Evolutionary conservation across 2,888 invertebrate species (phyloP), one percentile per base, ranked within the genome.

Genomic region (Byasa hedistus): DNA sequence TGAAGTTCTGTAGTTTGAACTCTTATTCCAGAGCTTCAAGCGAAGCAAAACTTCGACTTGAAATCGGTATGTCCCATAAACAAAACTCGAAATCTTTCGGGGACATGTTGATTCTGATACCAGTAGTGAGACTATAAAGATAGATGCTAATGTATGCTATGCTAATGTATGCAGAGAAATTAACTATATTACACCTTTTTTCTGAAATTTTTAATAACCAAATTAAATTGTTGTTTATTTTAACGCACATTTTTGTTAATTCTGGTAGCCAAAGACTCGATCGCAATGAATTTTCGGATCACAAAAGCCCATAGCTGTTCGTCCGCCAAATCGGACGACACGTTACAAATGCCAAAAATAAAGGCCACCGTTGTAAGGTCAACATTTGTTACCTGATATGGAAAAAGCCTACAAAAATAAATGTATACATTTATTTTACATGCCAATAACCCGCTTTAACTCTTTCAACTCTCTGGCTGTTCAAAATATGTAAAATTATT

Each of bases 281-380:
- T 44, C 19, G 44, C 44, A 15, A 44, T 19, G 3, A 44, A 44
- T 44, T 44, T 44, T 44, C 44, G 19, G 19, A 15, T 15, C 44
- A 44, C 19, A 44, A 44, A 44, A 44, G 17, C 44, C 44, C 44
- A 44, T 44, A 1, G 17, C 17, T 44, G 19, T 44, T 3, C 44
- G 17, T 15, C 3, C 44, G 44, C 12, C 44, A 44, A 17, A 12
- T 44, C 44, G 1, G 44, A 22, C 59, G 51, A 27, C 61, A 57
- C 63, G 60, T 1, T 44, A 57, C 52, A 68, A 66, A 69, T 69
- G 64, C 61, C 64, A 66, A 69, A 66, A 48, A 60, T 21, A 66
- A 69, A 69, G 55, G 67, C 57, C 48, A 68, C 27, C 24, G 54
- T 27, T 51, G 60, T 63, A 65, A 67, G 65, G 65, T 69, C 65